Base-by-base conservation (phyloP, 23 tunicate species). In the Clavelina lepadiformis region DNA sequence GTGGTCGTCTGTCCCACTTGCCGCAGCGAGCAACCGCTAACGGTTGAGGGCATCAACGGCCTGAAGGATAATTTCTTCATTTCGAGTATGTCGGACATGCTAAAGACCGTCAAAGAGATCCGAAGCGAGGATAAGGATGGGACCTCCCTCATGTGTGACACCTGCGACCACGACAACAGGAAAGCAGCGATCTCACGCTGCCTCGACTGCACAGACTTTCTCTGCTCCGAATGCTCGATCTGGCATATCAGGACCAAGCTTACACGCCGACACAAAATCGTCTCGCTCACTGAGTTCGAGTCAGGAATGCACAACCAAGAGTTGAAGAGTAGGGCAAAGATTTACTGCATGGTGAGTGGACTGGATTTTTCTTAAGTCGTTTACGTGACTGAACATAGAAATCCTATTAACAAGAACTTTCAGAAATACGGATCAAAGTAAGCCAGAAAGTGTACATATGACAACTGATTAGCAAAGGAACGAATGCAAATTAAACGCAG, bases 261-360 rank as follows among this genome's bases (percentile, higher is more conserved):
- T 24, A 89, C 97, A 25, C 58, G 91, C 32, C 51, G 69, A 15
- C 97, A 89, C 55, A 89, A 89, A 49, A 81, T 89, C 69, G 97
- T 89, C 21, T 72, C 97, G 8, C 77, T 89, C 3, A 46, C 82
- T 19, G 97, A 89, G 65, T 76, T 89, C 29, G 97, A 89, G 50
- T 70, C 83, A n/a, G 97, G 97, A 28, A 81, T 89, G 19, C 97
- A 89, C 79, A 89, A 89, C 74, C 84, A 81, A 36, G 97, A 89
- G 37, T 55, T 89, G 63, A 89, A 89, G 46, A 77, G 68, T 61
- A 38, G 97, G 51, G 97, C 97, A 7, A 89, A 89, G 79, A 89
- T 89, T 2, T 89, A 89, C 35, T 89, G 97, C 75, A 75, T 63
- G 97, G 97, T 89, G 49, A 75, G 83, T 62, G 18, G 5, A 22